phyloP scores from a whole-genome alignment of 2,888 invertebrate genomes.

The Pilophorus perplexus region DNA sequence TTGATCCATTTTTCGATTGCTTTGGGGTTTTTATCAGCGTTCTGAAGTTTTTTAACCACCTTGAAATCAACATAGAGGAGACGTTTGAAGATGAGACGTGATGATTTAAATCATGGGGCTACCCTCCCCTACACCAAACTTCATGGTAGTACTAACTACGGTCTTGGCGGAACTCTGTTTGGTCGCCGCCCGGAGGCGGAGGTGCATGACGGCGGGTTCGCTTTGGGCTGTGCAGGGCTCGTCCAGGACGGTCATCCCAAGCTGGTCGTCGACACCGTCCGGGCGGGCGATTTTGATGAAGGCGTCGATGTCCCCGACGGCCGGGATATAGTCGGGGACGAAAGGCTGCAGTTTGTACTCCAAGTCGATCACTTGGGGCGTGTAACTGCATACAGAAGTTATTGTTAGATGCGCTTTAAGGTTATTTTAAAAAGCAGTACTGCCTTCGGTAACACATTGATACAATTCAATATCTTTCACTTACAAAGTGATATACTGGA shows the following conservation, averaged over 20 bases:
- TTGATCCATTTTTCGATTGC: slow-evolving; percentile 96
- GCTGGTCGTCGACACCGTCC: slow-evolving; percentile 63
- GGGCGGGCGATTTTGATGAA: slow-evolving; percentile 92
- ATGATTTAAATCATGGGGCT: background rate
- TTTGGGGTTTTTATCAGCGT: slow-evolving; percentile 81
- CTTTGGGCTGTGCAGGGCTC: slow-evolving; percentile 95
- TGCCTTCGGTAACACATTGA: background rate
- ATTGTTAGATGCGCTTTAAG: background rate
- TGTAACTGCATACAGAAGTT: slow-evolving; percentile 67
- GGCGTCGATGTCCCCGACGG: slow-evolving; percentile 97
- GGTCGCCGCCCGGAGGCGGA: slow-evolving; percentile 76
- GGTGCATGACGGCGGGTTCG: slow-evolving; percentile 88
- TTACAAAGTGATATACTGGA: slow-evolving; percentile 87
- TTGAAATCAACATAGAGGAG: slow-evolving; percentile 50
- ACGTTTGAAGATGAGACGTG: background rate
- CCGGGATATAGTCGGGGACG: slow-evolving; percentile 94
- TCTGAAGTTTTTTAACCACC: slow-evolving; percentile 75
- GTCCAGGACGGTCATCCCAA: slow-evolving; percentile 77
- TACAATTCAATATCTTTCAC: slow-evolving; percentile 39
- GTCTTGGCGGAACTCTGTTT: slow-evolving; percentile 65
- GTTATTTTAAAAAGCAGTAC: background rate
- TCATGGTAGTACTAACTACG: slow-evolving; percentile 52
- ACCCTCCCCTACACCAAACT: background rate
- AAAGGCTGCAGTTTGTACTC: slow-evolving; percentile 90
- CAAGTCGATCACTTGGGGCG: slow-evolving; percentile 86